Evolutionary conservation across 2,113 vertebrate genomes (phyloP).

Genomic region (Rhineura floridana): DNA sequence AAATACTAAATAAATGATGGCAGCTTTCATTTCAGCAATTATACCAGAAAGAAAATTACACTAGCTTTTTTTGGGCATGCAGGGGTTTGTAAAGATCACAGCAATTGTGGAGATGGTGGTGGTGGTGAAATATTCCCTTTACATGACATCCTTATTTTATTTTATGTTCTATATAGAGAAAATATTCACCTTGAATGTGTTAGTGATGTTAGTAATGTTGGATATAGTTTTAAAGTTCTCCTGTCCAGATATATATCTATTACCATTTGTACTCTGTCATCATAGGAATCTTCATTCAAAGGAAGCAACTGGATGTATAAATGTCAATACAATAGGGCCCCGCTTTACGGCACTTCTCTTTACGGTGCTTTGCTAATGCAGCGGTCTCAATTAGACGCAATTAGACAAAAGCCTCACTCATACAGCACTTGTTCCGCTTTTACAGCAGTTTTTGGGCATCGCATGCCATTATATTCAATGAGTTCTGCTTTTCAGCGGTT

Average conservation of each 20-base stretch:
- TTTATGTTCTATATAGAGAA: slow-evolving; percentile 40
- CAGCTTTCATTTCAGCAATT: slow-evolving; percentile 47
- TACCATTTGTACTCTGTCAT: slow-evolving; percentile 2
- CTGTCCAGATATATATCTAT: slow-evolving; percentile 16
- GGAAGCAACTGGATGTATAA: slow-evolving; percentile 1
- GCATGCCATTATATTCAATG: too few relatives aligned
- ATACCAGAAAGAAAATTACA: slow-evolving; percentile 26
- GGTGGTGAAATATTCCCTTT: slow-evolving; percentile 51
- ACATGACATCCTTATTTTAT: slow-evolving; percentile 39
- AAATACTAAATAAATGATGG: slow-evolving; percentile 53
- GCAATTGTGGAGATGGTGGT: slow-evolving; percentile 48
- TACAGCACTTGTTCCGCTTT: too few relatives aligned
- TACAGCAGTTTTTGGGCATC: too few relatives aligned
- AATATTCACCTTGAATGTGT: slow-evolving; percentile 45
- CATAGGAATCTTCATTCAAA: slow-evolving; percentile 18
- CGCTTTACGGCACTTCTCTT: too few relatives aligned
- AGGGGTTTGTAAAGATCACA: slow-evolving; percentile 58
- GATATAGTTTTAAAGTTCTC: slow-evolving; percentile 14
- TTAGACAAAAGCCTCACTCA: too few relatives aligned
- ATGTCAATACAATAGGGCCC: too few relatives aligned
- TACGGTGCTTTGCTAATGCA: too few relatives aligned
- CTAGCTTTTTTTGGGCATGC: slow-evolving; percentile 51
- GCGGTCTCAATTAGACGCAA: too few relatives aligned
- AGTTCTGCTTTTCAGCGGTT: too few relatives aligned
- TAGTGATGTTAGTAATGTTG: slow-evolving; percentile 37